These are phyloP conservation scores for Nothocercus nigrocapillus DNA, from an alignment of 2,113 vertebrate species.

Conservation along the genomic window DNA sequence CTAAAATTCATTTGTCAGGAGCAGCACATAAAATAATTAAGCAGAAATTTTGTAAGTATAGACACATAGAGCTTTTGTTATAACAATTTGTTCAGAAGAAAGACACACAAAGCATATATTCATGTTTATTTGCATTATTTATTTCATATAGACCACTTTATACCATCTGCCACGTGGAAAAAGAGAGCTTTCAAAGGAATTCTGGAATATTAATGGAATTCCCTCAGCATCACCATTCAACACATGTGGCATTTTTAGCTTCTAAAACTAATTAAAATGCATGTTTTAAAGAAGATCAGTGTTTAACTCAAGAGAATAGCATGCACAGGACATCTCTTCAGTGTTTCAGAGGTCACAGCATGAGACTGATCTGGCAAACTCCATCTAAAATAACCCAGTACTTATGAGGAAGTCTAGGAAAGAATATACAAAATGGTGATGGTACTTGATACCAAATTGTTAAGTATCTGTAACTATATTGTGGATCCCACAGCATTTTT, in stretches of 20 bases:
- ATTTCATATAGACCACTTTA: conserved; percentile 30
- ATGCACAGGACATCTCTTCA: conserved; percentile 33
- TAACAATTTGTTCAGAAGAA: background rate
- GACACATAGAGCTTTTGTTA: background rate
- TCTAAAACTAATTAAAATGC: conserved; percentile 52
- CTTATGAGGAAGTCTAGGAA: background rate
- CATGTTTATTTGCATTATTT: conserved; percentile 35
- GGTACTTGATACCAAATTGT: background rate
- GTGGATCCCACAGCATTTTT: background rate
- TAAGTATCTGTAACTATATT: background rate
- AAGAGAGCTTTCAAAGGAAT: conserved; percentile 51
- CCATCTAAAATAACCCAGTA: conserved; percentile 1
- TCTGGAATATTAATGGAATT: conserved; percentile 59
- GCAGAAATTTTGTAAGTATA: background rate
- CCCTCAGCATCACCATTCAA: conserved; percentile 40
- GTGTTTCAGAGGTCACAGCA: conserved; percentile 48
- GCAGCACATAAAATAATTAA: background rate
- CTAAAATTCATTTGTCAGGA: background rate
- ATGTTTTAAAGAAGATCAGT: conserved; percentile 27
- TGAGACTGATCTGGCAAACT: conserved; percentile 47
- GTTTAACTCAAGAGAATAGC: conserved; percentile 29
- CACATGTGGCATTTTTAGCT: conserved; percentile 60
- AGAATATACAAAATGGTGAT: background rate
- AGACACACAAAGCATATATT: background rate
- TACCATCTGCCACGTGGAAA: conserved; percentile 43